Percentiles rank a stretch among this genome's conserved stretches.
phyloP scores from a whole-genome alignment of 2,888 invertebrate genomes.

The Stenchaetothrips biformis region DNA sequence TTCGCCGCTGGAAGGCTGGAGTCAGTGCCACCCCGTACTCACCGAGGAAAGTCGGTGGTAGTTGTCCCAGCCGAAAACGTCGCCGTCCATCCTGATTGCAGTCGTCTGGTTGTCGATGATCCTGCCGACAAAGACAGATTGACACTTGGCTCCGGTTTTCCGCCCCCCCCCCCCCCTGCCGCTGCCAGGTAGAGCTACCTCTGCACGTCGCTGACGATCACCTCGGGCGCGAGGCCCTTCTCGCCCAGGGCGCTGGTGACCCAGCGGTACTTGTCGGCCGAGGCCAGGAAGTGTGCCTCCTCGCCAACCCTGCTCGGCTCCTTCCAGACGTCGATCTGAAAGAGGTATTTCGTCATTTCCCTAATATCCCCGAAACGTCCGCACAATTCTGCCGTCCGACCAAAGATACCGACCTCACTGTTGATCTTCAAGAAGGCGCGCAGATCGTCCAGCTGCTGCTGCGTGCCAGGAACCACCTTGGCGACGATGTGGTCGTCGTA shows the following conservation, averaged over 20 bases:
- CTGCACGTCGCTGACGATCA: not conserved
- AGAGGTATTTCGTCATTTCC: not conserved
- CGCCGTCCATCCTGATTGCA: not conserved
- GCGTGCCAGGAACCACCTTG: not conserved
- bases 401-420: not conserved
- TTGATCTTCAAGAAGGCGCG: not conserved
- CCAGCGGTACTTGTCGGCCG: not conserved
- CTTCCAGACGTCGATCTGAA: not conserved
- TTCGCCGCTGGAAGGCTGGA: too few species aligned
- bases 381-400: not conserved
- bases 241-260: not conserved
- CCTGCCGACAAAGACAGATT: not conserved
- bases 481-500: not conserved
- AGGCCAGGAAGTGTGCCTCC: not conserved
- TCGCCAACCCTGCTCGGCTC: not conserved
- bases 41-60: not conserved
- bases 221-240: not conserved
- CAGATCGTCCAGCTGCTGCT: not conserved
- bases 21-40: not conserved
- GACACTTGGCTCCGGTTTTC: not conserved
- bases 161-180: not conserved
- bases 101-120: not conserved
- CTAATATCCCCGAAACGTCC: not conserved
- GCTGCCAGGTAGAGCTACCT: not conserved
- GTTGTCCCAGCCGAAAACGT: not conserved